Base-by-base conservation (phyloP, 1,140 invertebrate species). In the Neotoxoptera formosana region DNA sequence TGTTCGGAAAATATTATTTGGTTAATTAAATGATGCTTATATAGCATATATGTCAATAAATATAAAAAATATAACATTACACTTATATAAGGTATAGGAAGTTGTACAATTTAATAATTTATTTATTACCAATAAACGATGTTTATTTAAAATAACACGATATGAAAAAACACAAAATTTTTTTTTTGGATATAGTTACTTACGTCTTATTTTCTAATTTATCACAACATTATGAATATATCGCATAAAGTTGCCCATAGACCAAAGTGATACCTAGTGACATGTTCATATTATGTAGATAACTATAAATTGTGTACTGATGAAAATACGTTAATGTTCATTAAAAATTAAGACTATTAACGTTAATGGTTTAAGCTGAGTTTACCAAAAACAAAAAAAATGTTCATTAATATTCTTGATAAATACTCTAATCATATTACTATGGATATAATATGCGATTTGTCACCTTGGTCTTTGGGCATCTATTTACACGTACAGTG, bases 181-280 rank as follows among this genome's bases (percentile, higher is more conserved):
- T 8, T 45, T 41, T 41, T 60, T 30, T 36, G 36, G 89, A 11
- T 90, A 60, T 90, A 60, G 60, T 90, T 36, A 90, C 89, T 90
- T 41, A 41, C 41, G 41, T 41, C 41, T 41, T 90, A 90, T 14
- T 41, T 60, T 20, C 51, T 60, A 90, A 60, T 60, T 90, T 90
- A 90, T 90, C 89, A 90, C 89, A 90, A 56, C 20, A 90, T 89
- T 89, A n/a, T 88, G 47, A 83, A 36, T 45, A 25, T n/a, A 67
- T 67, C 60, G 60, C 30, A 67, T 67, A 30, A 30, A 0, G 7
- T n/a, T 67, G 30, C 60, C 60, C 60, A 67, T 4, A 67, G 60
- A 67, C 60, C 60, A 67, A 3, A 25, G 23, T 8, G 8, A 60
- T 60, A 41, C 41, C 41, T 4, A 60, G 56, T 9, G 23, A 60